Base-by-base conservation (phyloP, 1,140 invertebrate species). In the Homarus americanus region DNA sequence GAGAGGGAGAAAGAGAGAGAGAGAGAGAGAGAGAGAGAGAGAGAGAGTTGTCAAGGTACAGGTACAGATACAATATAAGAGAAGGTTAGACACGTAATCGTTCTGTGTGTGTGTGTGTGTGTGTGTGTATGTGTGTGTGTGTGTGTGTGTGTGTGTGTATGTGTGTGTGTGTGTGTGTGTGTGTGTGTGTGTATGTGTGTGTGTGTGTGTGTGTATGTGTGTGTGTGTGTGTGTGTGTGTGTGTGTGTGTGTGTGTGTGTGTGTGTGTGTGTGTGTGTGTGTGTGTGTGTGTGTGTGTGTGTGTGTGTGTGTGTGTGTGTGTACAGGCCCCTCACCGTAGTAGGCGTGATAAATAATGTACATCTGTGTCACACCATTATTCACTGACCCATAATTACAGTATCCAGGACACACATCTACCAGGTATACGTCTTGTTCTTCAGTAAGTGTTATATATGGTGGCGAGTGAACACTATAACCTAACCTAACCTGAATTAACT, bases 251-350 rank as follows among this genome's bases (percentile, higher is more conserved):
- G 20, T 63, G 20, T 63, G 10, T 75, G 10, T 75, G 28, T 75
- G 24, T 40, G 24, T 40, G 10, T 75, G 10, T 75, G 10, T 34
- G 34, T 76, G 34, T 76, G 34, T 76, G 34, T 76, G 34, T 76
- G 34, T 76, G 34, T 76, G 34, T 76, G 34, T 76, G 34, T 76
- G 34, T 76, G 34, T 76, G 34, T 76, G 34, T 76, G 34, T 76
- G 34, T 36, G 34, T 76, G 34, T 76, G 34, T 76, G 34, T 76
- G 34, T 76, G 34, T 76, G 34, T 76, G 34, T 34, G 10, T 76
- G 44, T 49, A 12, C 12, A 12, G n/a, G n/a, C n/a, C n/a, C n/a
- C n/a, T n/a, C n/a, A n/a, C n/a, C n/a, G n/a, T n/a, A n/a, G n/a
- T n/a, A n/a, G n/a, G n/a, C n/a, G n/a, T n/a, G n/a, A n/a, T n/a